phyloP scores from a whole-genome alignment of 1,140 invertebrate species.

The Branchinecta lindahli region DNA sequence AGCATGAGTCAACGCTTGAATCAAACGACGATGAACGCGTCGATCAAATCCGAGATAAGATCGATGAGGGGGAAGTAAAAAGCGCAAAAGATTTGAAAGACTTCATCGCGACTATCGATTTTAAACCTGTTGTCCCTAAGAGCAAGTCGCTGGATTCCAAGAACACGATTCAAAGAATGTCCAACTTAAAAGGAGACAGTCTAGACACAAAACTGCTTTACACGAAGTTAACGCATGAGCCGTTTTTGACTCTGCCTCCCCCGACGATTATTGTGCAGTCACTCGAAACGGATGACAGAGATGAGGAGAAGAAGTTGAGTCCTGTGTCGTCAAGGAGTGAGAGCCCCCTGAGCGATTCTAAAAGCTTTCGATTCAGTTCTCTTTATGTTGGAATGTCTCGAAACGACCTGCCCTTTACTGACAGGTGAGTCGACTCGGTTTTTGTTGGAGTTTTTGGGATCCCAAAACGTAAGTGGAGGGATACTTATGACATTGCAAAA shows the following conservation, averaged over 20 bases:
- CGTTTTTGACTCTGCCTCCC: conserved; percentile 35
- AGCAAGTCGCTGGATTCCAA: conserved; percentile 20
- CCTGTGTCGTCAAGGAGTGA: conserved; percentile 58
- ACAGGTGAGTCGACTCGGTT: conserved; percentile 33
- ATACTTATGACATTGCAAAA: too few relatives aligned
- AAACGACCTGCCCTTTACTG: conserved; percentile 21
- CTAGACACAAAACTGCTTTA: conserved; percentile 24
- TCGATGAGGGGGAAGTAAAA: conserved; percentile 42
- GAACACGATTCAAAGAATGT: conserved; percentile 11
- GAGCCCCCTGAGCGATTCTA: conserved; percentile 50
- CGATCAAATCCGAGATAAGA: conserved; percentile 31
- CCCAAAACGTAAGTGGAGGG: too few relatives aligned
- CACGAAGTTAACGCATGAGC: neutral
- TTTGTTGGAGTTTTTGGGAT: too few relatives aligned
- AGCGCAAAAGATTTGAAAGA: conserved; percentile 48
- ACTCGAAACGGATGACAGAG: conserved; percentile 15
- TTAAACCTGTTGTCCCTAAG: conserved; percentile 18
- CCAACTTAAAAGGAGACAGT: conserved; percentile 26
- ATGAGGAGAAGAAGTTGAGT: conserved; percentile 25
- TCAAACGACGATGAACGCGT: conserved; percentile 54
- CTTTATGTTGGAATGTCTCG: conserved; percentile 19
- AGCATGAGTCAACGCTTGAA: conserved; percentile 31
- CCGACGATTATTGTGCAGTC: conserved; percentile 44
- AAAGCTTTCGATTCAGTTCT: conserved; percentile 18
- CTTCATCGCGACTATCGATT: conserved; percentile 31